phyloP scores from a whole-genome alignment of 2,797 vertebrate genomes.

The Holocentrus rufus region DNA sequence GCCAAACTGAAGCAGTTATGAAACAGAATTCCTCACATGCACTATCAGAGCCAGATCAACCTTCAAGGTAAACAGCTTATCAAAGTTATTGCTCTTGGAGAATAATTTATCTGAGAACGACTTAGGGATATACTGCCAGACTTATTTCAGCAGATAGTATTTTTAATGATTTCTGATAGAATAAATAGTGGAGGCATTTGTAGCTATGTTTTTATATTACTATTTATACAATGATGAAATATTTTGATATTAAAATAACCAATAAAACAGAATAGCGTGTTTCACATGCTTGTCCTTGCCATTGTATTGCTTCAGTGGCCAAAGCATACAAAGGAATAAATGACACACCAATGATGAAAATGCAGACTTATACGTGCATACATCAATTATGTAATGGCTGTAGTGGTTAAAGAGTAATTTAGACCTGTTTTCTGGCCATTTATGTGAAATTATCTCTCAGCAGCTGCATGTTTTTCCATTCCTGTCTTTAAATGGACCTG shows the following conservation, averaged over 20 bases:
- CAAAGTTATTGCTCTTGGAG: background rate
- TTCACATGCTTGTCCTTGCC: background rate
- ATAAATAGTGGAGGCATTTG: background rate
- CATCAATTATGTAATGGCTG: too few species aligned
- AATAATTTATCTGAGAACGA: constrained; percentile 5
- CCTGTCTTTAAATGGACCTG: background rate
- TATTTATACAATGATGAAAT: background rate
- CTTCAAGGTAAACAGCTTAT: constrained; percentile 10
- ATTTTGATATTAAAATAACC: background rate
- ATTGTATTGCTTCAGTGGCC: background rate
- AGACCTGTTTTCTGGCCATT: background rate
- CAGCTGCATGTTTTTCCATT: constrained; percentile 10
- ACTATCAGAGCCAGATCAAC: background rate
- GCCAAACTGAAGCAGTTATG: constrained; percentile 16
- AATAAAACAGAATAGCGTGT: too few species aligned
- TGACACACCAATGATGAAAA: background rate
- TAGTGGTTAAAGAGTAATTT: too few species aligned
- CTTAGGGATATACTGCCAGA: background rate
- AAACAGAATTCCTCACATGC: constrained; percentile 11
- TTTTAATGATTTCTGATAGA: background rate
- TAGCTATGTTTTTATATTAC: background rate
- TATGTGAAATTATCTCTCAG: background rate
- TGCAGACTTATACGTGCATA: too few species aligned
- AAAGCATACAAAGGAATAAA: background rate
- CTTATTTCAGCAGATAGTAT: background rate